phyloP scores from a whole-genome alignment of 1,140 invertebrate species.

The Pogonomyrmex californicus region DNA sequence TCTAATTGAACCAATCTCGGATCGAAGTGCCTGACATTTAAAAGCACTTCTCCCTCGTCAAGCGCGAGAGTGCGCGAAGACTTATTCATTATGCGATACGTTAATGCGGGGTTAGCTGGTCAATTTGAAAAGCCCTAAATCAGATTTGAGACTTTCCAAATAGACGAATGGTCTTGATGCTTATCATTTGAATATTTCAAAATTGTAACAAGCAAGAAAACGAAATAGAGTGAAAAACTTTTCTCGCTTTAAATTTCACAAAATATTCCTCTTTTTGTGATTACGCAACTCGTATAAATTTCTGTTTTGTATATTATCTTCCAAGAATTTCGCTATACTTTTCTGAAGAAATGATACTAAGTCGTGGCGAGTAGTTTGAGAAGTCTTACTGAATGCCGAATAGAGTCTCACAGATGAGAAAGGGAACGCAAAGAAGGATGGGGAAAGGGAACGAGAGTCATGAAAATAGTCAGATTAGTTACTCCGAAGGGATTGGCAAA shows the following conservation, averaged over 20 bases:
- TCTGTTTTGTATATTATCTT: constrained; percentile 11
- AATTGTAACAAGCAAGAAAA: neutral
- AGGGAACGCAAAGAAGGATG: neutral
- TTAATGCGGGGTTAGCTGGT: neutral
- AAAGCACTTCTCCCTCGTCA: constrained; percentile 17
- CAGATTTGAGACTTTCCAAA: neutral
- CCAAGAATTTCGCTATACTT: neutral
- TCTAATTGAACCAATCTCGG: constrained; percentile 57
- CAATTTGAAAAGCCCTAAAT: neutral
- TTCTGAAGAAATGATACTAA: neutral
- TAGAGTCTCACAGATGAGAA: neutral
- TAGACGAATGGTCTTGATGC: neutral
- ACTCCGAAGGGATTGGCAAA: constrained; percentile 67
- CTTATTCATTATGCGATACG: neutral
- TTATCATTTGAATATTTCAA: neutral
- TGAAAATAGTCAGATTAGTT: constrained; percentile 63
- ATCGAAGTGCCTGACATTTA: constrained; percentile 45
- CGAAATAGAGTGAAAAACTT: neutral
- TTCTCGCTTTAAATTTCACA: neutral
- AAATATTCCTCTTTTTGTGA: neutral
- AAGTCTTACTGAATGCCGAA: constrained; percentile 14
- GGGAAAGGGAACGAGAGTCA: neutral
- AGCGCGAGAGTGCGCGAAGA: neutral
- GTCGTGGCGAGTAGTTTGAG: neutral
- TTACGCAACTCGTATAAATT: neutral